Evolutionary conservation across 2,113 vertebrate species (phyloP).

Genomic region (Mesoclemmys tuberculata): DNA sequence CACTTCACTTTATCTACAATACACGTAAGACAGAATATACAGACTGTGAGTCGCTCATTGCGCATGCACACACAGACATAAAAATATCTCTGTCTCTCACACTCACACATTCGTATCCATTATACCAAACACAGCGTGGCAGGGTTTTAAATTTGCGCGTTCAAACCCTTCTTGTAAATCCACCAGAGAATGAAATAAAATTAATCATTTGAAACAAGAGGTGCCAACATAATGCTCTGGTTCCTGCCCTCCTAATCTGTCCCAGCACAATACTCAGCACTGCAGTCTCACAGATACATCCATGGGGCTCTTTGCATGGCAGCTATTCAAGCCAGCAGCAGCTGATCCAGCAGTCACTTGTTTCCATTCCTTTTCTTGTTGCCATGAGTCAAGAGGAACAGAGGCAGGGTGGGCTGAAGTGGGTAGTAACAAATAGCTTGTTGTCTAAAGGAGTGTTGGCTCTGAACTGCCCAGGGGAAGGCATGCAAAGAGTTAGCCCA

Average conservation of each 20-base stretch:
- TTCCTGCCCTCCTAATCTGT: not conserved
- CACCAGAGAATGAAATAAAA: not conserved
- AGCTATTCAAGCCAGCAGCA: not conserved
- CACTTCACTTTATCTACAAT: not conserved
- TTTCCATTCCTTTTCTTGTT: not conserved
- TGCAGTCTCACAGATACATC: not conserved
- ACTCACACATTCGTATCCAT: not conserved
- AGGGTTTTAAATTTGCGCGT: not conserved
- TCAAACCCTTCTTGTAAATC: not conserved
- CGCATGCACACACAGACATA: too few species aligned
- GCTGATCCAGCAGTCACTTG: not conserved
- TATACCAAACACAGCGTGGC: not conserved
- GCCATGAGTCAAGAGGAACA: not conserved
- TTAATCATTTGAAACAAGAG: not conserved
- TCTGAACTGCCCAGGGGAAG: not conserved
- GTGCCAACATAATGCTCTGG: not conserved
- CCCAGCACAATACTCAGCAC: not conserved
- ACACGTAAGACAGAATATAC: not conserved
- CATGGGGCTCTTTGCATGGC: not conserved
- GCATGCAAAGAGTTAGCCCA: not conserved
- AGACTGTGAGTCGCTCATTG: not conserved
- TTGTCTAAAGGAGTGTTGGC: not conserved
- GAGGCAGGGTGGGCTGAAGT: not conserved
- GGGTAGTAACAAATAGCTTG: not conserved
- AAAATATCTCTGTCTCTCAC: not conserved